phyloP scores from a whole-genome alignment of 1,140 invertebrate genomes.

The Drosophila rhopaloa region DNA sequence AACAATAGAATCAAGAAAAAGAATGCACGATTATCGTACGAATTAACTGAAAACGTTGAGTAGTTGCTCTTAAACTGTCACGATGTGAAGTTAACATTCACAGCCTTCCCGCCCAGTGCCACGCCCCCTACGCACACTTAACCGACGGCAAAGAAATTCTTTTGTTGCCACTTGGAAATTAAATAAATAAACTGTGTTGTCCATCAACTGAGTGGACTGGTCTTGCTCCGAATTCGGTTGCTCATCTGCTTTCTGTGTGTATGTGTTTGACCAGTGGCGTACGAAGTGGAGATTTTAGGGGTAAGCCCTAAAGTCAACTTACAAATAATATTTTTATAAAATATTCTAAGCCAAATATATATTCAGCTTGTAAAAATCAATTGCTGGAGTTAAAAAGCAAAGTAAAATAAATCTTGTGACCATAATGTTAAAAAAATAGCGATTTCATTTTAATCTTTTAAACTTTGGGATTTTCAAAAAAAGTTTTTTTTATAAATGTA shows the following conservation, averaged over 20 bases:
- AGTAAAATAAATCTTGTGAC: no score
- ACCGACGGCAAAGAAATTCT: slow-evolving; percentile 31
- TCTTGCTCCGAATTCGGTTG: slow-evolving; percentile 8
- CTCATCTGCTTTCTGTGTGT: slow-evolving; percentile 1
- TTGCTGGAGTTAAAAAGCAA: no score
- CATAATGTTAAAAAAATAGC: no score
- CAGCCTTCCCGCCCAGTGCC: slow-evolving; percentile 1
- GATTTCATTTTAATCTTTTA: no score
- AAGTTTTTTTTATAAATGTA: no score
- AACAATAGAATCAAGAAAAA: background rate
- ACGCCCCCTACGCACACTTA: slow-evolving; percentile 4
- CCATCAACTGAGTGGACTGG: slow-evolving; percentile 51
- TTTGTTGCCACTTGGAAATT: slow-evolving; percentile 53
- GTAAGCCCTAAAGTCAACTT: background rate
- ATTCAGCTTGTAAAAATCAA: no score
- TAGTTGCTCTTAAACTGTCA: slow-evolving; percentile 36
- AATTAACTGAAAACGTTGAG: background rate
- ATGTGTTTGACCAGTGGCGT: background rate
- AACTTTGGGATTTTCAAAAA: no score
- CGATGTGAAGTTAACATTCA: slow-evolving; percentile 1
- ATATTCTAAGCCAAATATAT: no score
- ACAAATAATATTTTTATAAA: background rate
- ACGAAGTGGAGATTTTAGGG: background rate
- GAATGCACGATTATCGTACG: no score
- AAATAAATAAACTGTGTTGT: slow-evolving; percentile 64